Conservation (phyloP, 92 coral and sea anemone species). For the Isaurus tuberculatus region DNA sequence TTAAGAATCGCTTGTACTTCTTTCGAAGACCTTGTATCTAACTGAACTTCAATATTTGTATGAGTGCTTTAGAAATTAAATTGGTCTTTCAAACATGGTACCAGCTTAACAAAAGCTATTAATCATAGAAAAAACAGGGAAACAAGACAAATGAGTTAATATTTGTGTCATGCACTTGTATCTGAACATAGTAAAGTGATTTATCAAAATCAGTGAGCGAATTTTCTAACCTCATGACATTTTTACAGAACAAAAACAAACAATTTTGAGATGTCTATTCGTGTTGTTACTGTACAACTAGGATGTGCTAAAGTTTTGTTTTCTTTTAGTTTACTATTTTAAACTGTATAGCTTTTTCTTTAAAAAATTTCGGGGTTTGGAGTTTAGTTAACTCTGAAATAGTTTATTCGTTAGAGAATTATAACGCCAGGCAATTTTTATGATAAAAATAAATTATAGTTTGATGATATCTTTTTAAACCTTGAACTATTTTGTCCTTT, state of each 20-base stretch:
- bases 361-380: background rate
- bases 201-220: constrained; percentile 13
- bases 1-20: background rate
- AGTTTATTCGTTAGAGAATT: background rate
- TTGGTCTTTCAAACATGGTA: constrained; percentile 22
- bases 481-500: too few relatives aligned
- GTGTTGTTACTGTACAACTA: background rate
- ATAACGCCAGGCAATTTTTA: background rate
- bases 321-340: background rate
- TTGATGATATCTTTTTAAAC: too few relatives aligned
- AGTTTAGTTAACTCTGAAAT: background rate
- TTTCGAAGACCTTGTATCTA: background rate
- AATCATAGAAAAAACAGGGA: constrained; percentile 17
- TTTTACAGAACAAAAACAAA: constrained; percentile 18
- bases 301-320: background rate
- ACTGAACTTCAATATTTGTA: background rate
- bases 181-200: background rate
- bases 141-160: background rate
- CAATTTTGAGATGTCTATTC: constrained; percentile 2
- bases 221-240: background rate
- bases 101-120: background rate
- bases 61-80: constrained; percentile 2
- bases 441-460: too few relatives aligned
- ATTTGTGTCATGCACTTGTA: background rate
- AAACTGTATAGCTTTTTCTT: background rate